Evolutionary conservation across 2,113 vertebrate species (phyloP).

Genomic region (Vireo altiloquus): DNA sequence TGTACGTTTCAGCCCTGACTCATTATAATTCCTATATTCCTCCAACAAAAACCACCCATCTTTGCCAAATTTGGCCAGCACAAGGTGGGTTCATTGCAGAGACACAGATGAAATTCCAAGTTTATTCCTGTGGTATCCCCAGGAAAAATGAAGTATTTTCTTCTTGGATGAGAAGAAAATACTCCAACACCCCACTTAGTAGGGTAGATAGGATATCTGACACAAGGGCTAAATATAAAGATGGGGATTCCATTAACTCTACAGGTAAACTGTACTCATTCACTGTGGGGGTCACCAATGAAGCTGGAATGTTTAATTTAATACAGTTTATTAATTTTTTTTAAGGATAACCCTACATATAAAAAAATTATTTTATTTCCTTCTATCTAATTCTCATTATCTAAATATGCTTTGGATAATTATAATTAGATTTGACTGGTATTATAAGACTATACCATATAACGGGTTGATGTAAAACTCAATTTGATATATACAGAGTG

Average conservation of each 20-base stretch:
- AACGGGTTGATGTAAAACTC: background rate
- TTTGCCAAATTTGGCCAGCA: background rate
- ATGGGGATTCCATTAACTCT: background rate
- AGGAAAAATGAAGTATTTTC: rapidly evolving
- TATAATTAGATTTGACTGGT: background rate
- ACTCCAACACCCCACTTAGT: background rate
- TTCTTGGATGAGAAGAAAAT: background rate
- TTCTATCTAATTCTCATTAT: background rate
- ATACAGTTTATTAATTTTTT: background rate
- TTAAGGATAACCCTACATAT: background rate
- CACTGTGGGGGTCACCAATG: background rate
- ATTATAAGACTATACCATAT: background rate
- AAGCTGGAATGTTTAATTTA: background rate
- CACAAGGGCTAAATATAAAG: background rate
- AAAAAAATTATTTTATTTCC: background rate
- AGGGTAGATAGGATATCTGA: rapidly evolving
- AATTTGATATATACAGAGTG: background rate
- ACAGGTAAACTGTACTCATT: background rate
- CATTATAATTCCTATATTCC: background rate
- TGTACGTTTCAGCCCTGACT: background rate
- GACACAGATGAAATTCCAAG: background rate
- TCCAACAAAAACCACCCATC: background rate
- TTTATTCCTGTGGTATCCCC: background rate
- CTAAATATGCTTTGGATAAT: background rate
- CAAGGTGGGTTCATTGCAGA: background rate